Evolutionary conservation across 2,113 vertebrate species (phyloP), one percentile per base, ranked within the genome.

Genomic region (Tupaia tana): DNA sequence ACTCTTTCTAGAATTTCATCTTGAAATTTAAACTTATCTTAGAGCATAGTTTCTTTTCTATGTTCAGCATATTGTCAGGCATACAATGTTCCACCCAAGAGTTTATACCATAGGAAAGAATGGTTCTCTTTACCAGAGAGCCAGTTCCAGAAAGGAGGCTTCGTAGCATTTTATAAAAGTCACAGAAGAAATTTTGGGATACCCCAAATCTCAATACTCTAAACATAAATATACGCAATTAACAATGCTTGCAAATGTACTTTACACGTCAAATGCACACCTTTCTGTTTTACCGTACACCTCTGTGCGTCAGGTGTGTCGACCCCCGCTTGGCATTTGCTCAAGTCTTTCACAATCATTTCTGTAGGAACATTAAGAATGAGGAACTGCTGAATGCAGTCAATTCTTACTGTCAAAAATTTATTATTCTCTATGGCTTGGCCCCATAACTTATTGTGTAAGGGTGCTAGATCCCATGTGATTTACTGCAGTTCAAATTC

Each of bases 1-100:
- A 19, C 22, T n/a, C 54, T 75, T 81, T 71, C 59, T 89, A 90
- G 84, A 92, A 82, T 79, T 78, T 70, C 43, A 91, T 34, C 77
- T 93, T 77, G 89, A 90, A 86, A 92, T 82, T 82, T 70, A 87
- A 93, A 86, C 9, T 73, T 43, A 79, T 58, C 75, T 10, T 70
- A 64, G n/a, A 86, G 63, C 7, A 73, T 16, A 43, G 75, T n/a
- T 86, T 80, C 22, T 78, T 85, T 78, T n/a, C 31, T 90, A 66
- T 29, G 43, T 63, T 67, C 25, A 89, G 9, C 3, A 69, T 1
- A 54, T n/a, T 18, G 13, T n/a, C 16, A 20, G 13, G 54, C 25
- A 59, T 56, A 31, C 12, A 59, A 56, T 29, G 82, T 84, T 85
- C 31, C 4, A 74, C 1, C 1, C 4, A 2, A 25, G 7, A 79